Percentiles rank a stretch among this genome's conserved stretches.
These are phyloP conservation scores for Pantherophis alleghaniensis DNA, from an alignment of 2,797 vertebrate species.

Conservation along the genomic window DNA sequence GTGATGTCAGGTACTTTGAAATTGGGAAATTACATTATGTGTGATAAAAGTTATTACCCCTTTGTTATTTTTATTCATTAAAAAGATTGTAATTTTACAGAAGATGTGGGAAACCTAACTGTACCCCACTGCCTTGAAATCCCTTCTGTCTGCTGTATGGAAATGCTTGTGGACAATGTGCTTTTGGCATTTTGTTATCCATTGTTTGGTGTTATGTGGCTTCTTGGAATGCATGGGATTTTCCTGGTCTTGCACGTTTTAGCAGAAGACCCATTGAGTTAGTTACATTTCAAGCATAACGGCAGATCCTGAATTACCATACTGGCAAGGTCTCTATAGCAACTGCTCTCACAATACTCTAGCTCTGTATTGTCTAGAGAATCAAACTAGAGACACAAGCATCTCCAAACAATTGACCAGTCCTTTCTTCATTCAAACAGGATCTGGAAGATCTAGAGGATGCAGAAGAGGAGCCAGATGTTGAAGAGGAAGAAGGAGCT, in stretches of 20 bases:
- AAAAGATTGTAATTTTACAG: neutral
- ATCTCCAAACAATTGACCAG: neutral
- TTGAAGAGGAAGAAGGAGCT: constrained; percentile 74
- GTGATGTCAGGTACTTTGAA: neutral
- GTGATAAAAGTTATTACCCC: neutral
- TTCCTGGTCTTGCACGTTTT: neutral
- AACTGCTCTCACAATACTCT: neutral
- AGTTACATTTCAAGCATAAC: neutral
- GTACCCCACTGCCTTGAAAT: neutral
- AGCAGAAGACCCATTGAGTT: too few species aligned
- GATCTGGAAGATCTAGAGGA: constrained; percentile 84
- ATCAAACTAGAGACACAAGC: neutral
- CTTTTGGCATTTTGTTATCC: neutral
- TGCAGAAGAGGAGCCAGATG: constrained; percentile 81
- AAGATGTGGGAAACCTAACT: neutral
- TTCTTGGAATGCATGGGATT: constrained; percentile 4
- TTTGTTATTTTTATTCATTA: neutral
- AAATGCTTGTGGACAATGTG: neutral
- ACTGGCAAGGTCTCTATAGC: neutral
- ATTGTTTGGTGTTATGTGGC: neutral
- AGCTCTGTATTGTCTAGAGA: neutral
- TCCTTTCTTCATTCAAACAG: constrained; percentile 53
- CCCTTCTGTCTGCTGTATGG: neutral
- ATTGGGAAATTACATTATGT: neutral
- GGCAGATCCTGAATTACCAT: neutral